Evolutionary conservation across 2,113 vertebrate genomes (phyloP).

Genomic region (Rousettus leschenaultii): DNA sequence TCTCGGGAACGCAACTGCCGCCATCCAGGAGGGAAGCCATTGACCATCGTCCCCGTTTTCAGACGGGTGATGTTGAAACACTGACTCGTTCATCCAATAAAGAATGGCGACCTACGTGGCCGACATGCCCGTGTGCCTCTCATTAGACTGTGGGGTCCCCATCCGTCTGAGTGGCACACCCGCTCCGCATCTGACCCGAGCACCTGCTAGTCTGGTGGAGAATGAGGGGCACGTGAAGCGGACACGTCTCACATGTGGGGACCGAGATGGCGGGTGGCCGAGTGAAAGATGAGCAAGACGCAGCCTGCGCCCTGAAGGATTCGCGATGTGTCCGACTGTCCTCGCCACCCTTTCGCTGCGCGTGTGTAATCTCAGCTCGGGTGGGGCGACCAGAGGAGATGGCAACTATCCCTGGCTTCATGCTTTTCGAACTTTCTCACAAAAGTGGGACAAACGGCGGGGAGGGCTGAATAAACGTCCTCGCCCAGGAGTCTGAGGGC

Average conservation of each 20-base stretch:
- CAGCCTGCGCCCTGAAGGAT: not conserved
- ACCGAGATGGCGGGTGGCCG: fast-evolving
- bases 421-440: not conserved
- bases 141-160: not conserved
- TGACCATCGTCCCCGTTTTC: not conserved
- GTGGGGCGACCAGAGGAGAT: fast-evolving
- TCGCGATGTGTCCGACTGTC: fast-evolving
- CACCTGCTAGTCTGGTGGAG: not conserved
- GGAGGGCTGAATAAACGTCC: not conserved
- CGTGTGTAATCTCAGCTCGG: not conserved
- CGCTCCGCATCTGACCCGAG: not conserved
- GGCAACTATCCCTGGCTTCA: not conserved
- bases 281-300: not conserved
- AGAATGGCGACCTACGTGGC: not conserved
- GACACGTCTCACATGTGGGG: not conserved
- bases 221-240: fast-evolving
- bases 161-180: not conserved
- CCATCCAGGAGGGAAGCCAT: not conserved
- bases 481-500: conserved; percentile 1
- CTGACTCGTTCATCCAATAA: not conserved
- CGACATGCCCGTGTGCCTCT: not conserved
- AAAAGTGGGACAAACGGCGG: conserved; percentile 18
- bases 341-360: not conserved
- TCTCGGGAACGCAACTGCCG: fast-evolving
- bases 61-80: not conserved